A percentile compares a stretch with the other conserved stretches of the same genome.
Conservation (phyloP, 2,797 vertebrate genomes). For the Nannoperca obscura region DNA sequence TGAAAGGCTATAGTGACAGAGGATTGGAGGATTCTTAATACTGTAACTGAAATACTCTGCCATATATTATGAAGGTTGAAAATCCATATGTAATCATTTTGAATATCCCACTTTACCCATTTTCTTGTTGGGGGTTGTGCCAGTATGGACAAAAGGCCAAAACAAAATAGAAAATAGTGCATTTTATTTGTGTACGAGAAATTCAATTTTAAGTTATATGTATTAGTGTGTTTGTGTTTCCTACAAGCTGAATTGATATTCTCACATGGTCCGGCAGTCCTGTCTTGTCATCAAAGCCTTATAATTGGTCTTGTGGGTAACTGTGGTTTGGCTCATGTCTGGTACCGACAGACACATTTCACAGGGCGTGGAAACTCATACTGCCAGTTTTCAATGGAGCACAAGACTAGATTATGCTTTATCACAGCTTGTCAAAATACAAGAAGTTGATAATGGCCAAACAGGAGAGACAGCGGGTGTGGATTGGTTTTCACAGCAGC, state of each 20-base stretch:
- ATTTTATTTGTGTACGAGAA: slow-evolving; percentile 4
- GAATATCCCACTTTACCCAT: background rate
- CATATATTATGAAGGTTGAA: background rate
- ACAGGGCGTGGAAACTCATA: slow-evolving; percentile 23
- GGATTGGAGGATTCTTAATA: background rate
- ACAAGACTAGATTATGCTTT: slow-evolving; percentile 39
- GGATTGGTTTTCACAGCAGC: slow-evolving; percentile 75
- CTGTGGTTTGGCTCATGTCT: slow-evolving; percentile 34
- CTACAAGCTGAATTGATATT: background rate
- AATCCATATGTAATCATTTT: background rate
- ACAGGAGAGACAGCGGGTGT: slow-evolving; percentile 54
- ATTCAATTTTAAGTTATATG: background rate
- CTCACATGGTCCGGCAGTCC: background rate
- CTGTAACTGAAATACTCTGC: background rate
- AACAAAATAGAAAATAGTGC: background rate
- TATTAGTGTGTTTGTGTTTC: background rate
- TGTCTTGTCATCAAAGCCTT: slow-evolving; percentile 9
- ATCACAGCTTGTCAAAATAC: slow-evolving; percentile 68
- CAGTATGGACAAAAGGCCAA: background rate
- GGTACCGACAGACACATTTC: slow-evolving; percentile 39
- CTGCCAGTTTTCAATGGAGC: slow-evolving; percentile 41
- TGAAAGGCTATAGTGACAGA: background rate
- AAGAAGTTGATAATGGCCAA: slow-evolving; percentile 64
- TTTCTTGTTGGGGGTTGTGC: background rate
- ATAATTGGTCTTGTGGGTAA: slow-evolving; percentile 33